Evolutionary conservation across 92 coral and sea anemone genomes (phyloP).

Genomic region (Zoanthus gigantus): DNA sequence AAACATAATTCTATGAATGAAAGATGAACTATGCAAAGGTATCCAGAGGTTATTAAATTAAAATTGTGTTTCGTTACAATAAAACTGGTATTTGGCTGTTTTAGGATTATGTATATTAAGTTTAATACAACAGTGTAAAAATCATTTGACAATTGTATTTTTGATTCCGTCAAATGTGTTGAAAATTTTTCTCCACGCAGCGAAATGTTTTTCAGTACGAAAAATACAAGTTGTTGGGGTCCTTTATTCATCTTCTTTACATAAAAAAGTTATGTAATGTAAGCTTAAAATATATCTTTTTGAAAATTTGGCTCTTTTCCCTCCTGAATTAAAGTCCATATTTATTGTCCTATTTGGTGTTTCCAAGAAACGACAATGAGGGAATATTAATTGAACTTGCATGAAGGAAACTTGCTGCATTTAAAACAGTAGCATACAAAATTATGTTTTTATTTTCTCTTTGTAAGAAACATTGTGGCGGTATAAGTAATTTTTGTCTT

Average conservation of each 20-base stretch:
- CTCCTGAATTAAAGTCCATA: background rate
- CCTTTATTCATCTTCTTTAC: background rate
- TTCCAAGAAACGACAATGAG: background rate
- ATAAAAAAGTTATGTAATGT: background rate
- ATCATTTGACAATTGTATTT: too few species aligned
- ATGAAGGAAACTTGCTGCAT: background rate
- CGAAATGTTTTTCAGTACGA: too few species aligned
- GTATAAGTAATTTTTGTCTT: background rate
- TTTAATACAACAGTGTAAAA: too few species aligned
- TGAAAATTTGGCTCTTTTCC: background rate
- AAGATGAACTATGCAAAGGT: too few species aligned
- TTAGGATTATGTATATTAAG: too few species aligned
- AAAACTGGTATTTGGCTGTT: too few species aligned
- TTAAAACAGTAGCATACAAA: background rate
- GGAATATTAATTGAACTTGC: background rate
- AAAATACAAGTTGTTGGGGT: background rate
- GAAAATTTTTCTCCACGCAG: too few species aligned
- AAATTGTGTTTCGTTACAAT: too few species aligned
- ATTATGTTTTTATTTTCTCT: conserved; percentile 1
- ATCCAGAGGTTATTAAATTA: too few species aligned
- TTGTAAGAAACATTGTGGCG: background rate
- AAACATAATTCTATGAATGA: background rate
- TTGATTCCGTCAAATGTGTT: too few species aligned
- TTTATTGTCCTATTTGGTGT: background rate
- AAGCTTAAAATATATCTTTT: background rate